Conservation (phyloP, 1,140 invertebrate genomes). For the Lamellibrachia luymesi region DNA sequence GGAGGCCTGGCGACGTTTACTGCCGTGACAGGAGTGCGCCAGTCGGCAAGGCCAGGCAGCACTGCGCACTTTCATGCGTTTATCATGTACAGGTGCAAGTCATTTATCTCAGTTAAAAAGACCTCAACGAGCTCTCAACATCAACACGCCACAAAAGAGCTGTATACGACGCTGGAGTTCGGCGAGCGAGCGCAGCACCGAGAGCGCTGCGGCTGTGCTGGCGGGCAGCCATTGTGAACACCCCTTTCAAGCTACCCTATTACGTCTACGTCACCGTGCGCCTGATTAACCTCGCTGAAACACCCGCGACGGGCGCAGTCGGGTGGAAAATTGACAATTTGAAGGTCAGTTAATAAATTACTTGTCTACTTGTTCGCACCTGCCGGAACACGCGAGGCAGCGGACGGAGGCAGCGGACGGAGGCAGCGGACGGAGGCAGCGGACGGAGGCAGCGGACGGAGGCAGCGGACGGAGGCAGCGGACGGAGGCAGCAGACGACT, state of each 20-base stretch:
- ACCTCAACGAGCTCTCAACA: not conserved
- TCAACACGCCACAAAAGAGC: constrained; percentile 3
- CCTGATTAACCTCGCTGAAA: not conserved
- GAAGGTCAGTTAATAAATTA: constrained; percentile 5
- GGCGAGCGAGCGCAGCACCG: not conserved
- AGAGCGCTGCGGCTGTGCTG: not conserved
- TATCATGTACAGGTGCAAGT: constrained; percentile 4
- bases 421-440: no score
- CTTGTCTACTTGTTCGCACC: constrained; percentile 3
- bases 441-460: no score
- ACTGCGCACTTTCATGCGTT: not conserved
- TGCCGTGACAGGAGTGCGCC: not conserved
- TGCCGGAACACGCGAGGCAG: not conserved
- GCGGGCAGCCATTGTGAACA: not conserved
- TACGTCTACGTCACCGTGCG: not conserved
- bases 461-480: not conserved
- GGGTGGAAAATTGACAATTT: not conserved
- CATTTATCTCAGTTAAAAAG: constrained; percentile 5
- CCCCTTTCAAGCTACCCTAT: not conserved
- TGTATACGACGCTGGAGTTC: not conserved
- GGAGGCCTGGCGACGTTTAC: not conserved
- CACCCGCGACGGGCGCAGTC: constrained; percentile 1
- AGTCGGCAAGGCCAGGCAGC: not conserved
- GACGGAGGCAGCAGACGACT: no score
- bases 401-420: no score